Percentiles rank a stretch among this genome's conserved stretches.
Conservation (phyloP, 2,888 invertebrate species). For the Parascotia fuliginaria region DNA sequence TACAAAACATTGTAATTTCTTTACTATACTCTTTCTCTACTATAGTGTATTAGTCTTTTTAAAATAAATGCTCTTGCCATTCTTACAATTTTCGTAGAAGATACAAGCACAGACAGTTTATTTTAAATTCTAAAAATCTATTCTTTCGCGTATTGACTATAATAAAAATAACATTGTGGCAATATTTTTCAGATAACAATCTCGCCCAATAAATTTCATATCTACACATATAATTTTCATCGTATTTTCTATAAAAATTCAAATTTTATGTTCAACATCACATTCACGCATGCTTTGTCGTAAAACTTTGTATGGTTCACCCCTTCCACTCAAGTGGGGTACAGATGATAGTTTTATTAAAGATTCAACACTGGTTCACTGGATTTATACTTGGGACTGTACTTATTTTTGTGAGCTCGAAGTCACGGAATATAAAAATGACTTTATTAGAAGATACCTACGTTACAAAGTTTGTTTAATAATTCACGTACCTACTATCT, state of each 20-base stretch:
- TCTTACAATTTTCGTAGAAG: too few relatives aligned
- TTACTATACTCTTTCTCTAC: too few relatives aligned
- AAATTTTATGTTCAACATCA: conserved; percentile 44
- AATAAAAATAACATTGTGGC: background rate
- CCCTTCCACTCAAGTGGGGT: conserved; percentile 22
- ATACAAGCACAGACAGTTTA: too few relatives aligned
- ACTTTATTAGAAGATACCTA: too few relatives aligned
- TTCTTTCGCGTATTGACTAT: background rate
- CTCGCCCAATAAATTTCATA: conserved; percentile 10
- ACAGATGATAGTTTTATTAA: conserved; percentile 41
- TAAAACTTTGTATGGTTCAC: conserved; percentile 44
- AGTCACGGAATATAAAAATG: background rate
- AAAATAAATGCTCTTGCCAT: too few relatives aligned
- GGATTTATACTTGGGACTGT: conserved; percentile 9
- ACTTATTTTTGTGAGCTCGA: background rate
- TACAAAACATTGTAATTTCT: too few relatives aligned
- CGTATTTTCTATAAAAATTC: conserved; percentile 58
- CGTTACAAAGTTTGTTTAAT: too few relatives aligned
- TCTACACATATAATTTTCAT: conserved; percentile 32
- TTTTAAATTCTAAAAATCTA: too few relatives aligned
- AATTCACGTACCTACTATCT: too few relatives aligned
- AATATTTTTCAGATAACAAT: background rate
- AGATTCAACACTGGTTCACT: conserved; percentile 28
- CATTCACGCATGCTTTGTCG: conserved; percentile 35
- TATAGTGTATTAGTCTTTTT: too few relatives aligned